Evolutionary conservation across 2,888 invertebrate species (phyloP).

Genomic region (Thelaira solivaga): DNA sequence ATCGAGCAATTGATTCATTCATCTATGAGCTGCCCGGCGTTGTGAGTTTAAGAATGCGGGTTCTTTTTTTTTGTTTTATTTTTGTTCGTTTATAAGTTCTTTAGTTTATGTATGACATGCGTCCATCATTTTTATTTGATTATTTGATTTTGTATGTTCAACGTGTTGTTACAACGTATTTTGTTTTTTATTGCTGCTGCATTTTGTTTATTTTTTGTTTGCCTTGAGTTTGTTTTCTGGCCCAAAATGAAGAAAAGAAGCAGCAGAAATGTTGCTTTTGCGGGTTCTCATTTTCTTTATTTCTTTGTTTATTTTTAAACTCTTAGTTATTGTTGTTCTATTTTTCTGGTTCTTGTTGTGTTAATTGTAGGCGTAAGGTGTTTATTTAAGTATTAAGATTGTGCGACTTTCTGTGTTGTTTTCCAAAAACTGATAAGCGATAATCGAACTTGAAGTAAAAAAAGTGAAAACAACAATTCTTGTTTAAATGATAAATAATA

Average conservation of each 20-base stretch:
- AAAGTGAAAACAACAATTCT: too few species aligned
- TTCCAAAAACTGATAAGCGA: conserved; percentile 18
- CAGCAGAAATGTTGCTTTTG: conserved; percentile 26
- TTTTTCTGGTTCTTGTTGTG: background rate
- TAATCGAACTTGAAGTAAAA: conserved; percentile 47
- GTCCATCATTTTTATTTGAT: conserved; percentile 60
- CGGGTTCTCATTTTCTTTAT: conserved; percentile 25
- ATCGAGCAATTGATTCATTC: conserved; percentile 34
- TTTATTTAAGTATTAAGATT: conserved; percentile 53
- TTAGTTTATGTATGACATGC: conserved; percentile 57
- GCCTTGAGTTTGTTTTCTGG: conserved; percentile 24
- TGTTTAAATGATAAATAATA: too few species aligned
- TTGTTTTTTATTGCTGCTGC: conserved; percentile 58
- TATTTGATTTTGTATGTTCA: conserved; percentile 60
- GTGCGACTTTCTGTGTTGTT: background rate
- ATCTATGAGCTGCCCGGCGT: conserved; percentile 2
- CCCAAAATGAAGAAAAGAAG: background rate
- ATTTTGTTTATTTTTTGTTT: conserved; percentile 37
- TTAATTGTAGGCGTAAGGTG: conserved; percentile 58
- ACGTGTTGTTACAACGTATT: conserved; percentile 52
- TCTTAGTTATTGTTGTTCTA: conserved; percentile 37
- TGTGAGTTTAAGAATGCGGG: conserved; percentile 44
- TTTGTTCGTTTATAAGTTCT: background rate
- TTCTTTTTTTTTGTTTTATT: conserved; percentile 5
- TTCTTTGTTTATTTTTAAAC: conserved; percentile 33